Conservation (phyloP, 2,888 invertebrate species). For the Nymphalis c-album region DNA sequence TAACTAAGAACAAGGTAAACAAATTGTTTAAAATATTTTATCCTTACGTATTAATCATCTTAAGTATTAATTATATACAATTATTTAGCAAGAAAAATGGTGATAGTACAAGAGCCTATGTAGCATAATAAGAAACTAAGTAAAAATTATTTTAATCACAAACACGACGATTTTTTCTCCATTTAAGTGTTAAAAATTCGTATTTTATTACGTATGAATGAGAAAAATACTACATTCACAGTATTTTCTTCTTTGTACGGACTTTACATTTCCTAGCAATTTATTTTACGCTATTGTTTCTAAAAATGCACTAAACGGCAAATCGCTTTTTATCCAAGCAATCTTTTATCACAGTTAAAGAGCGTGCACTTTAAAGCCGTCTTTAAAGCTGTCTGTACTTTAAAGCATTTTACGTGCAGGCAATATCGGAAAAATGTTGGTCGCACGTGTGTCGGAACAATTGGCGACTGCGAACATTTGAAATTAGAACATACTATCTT, state of each 20-base stretch:
- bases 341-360: slow-evolving; percentile 25
- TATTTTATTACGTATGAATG: too few relatives aligned
- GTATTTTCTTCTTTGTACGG: neutral
- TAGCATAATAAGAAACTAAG: too few relatives aligned
- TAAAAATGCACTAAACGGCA: slow-evolving; percentile 14
- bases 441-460: slow-evolving; percentile 58
- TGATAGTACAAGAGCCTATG: too few relatives aligned
- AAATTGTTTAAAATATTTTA: too few relatives aligned
- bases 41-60: too few relatives aligned
- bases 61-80: too few relatives aligned
- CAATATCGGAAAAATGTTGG: slow-evolving; percentile 72
- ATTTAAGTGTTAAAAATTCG: too few relatives aligned
- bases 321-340: slow-evolving; percentile 21
- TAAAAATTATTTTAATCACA: too few relatives aligned
- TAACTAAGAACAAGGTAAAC: too few relatives aligned
- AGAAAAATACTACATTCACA: neutral
- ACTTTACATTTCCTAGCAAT: neutral
- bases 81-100: too few relatives aligned
- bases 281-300: slow-evolving; percentile 1
- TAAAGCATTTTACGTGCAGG: slow-evolving; percentile 58
- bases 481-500: slow-evolving; percentile 38
- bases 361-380: slow-evolving; percentile 48
- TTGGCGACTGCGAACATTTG: slow-evolving; percentile 49
- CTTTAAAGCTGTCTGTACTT: slow-evolving; percentile 46
- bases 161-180: too few relatives aligned